A percentile compares a stretch with the other conserved stretches of the same genome.
These are phyloP conservation scores for Hydractinia echinata DNA, from an alignment of 30 jellyfish, hydroid and myxozoan species.

Conservation along the genomic window DNA sequence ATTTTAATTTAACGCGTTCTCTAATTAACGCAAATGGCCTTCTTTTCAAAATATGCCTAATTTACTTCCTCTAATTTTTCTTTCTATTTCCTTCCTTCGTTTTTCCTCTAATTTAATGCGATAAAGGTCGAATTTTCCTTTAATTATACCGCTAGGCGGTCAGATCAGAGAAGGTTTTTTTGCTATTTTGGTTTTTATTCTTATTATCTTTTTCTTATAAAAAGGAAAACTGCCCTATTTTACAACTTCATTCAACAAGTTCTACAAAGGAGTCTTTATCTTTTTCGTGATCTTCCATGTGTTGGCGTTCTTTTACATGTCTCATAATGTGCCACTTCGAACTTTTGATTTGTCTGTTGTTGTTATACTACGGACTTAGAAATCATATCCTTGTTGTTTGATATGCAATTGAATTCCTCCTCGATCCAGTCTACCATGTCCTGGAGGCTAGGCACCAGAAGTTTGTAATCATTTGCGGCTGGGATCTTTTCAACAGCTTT, in stretches of 20 bases:
- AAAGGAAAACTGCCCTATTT: not conserved
- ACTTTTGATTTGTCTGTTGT: not conserved
- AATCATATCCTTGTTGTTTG: not conserved
- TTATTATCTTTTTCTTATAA: not conserved
- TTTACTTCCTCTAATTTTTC: not conserved
- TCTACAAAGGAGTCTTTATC: not conserved
- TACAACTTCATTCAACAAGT: not conserved
- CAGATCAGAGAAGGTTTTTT: not conserved
- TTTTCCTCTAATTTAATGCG: not conserved
- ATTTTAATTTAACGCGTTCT: not conserved
- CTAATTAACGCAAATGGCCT: not conserved
- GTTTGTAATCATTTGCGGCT: not conserved
- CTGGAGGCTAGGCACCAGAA: not conserved
- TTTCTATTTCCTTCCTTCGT: not conserved
- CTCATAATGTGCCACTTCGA: slow-evolving; percentile 5
- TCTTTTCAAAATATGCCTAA: not conserved
- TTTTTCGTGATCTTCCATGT: not conserved
- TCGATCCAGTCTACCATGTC: not conserved
- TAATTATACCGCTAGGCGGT: not conserved
- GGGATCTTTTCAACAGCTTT: slow-evolving; percentile 13
- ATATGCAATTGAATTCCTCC: not conserved
- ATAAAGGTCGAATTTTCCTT: not conserved
- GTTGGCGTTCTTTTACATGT: slow-evolving; percentile 13
- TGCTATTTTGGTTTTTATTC: not conserved
- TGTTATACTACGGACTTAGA: not conserved